Evolutionary conservation across 1,140 invertebrate species (phyloP).

Genomic region (Drusus annulatus): DNA sequence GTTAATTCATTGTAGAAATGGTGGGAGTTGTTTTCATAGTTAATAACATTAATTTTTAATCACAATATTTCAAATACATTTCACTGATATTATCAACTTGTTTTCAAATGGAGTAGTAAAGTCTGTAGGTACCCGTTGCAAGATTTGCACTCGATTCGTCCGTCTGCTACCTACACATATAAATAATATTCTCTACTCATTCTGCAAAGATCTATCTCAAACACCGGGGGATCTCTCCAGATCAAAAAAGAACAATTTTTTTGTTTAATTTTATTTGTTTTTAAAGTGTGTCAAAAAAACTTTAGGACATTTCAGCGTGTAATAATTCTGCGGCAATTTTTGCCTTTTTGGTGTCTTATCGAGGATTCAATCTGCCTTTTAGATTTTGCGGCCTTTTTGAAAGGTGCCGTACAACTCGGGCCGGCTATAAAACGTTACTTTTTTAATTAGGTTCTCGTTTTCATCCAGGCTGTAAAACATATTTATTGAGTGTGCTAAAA

Average conservation of each 20-base stretch:
- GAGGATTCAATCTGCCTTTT: background rate
- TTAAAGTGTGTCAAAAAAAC: constrained; percentile 7
- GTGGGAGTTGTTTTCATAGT: no score
- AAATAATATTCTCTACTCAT: background rate
- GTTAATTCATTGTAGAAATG: no score
- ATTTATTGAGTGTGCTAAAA: background rate
- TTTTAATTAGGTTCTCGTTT: constrained; percentile 7
- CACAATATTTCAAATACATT: no score
- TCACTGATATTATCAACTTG: no score
- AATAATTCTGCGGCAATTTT: background rate
- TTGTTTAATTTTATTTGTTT: background rate
- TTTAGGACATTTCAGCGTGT: background rate
- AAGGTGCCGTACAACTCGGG: background rate
- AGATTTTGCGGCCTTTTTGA: background rate
- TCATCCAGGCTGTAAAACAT: background rate
- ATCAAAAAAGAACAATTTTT: background rate
- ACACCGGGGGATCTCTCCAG: background rate
- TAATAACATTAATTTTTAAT: no score
- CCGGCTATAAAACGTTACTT: background rate
- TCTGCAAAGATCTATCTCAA: background rate
- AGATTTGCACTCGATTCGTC: no score
- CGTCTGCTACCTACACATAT: no score
- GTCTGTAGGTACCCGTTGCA: no score
- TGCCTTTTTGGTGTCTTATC: constrained; percentile 8
- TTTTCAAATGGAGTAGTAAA: no score